Percentiles rank a stretch among this genome's conserved stretches.
These are phyloP conservation scores for Nudaria mundana DNA, from an alignment of 2,888 invertebrate genomes.

Conservation along the genomic window DNA sequence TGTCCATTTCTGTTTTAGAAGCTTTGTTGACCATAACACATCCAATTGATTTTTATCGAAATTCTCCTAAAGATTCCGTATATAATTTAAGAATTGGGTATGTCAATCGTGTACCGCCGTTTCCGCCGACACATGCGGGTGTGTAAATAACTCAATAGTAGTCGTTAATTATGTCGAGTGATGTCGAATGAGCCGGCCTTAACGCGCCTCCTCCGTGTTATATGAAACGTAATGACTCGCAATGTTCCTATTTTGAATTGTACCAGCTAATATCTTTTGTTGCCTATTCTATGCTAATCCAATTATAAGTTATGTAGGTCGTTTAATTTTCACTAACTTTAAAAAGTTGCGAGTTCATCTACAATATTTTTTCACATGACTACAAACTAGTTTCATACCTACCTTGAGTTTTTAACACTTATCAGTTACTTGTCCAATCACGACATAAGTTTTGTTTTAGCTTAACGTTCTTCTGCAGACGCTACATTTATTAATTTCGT, in stretches of 20 bases:
- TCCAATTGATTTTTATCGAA: conserved; percentile 17
- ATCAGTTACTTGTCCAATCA: neutral
- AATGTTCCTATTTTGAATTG: conserved; percentile 52
- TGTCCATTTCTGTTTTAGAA: too few species aligned
- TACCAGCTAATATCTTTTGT: conserved; percentile 30
- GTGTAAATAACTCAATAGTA: conserved; percentile 75
- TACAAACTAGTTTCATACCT: too few species aligned
- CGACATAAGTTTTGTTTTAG: too few species aligned
- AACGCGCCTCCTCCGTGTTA: conserved; percentile 37
- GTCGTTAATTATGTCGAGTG: conserved; percentile 72
- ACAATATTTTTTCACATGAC: too few species aligned
- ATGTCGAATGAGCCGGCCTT: conserved; percentile 58
- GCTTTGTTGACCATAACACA: conserved; percentile 2
- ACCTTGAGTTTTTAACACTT: too few species aligned
- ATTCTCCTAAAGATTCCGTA: conserved; percentile 32
- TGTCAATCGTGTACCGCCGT: conserved; percentile 51
- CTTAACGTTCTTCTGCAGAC: too few species aligned
- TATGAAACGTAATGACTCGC: conserved; percentile 56
- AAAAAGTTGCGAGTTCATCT: too few species aligned
- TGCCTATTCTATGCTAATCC: neutral
- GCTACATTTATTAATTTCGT: too few species aligned
- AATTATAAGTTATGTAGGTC: too few species aligned
- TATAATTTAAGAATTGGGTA: conserved; percentile 46
- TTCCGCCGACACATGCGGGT: conserved; percentile 71
- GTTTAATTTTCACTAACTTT: neutral